phyloP scores from a whole-genome alignment of 1,140 invertebrate species.

The Drosophila rufa region DNA sequence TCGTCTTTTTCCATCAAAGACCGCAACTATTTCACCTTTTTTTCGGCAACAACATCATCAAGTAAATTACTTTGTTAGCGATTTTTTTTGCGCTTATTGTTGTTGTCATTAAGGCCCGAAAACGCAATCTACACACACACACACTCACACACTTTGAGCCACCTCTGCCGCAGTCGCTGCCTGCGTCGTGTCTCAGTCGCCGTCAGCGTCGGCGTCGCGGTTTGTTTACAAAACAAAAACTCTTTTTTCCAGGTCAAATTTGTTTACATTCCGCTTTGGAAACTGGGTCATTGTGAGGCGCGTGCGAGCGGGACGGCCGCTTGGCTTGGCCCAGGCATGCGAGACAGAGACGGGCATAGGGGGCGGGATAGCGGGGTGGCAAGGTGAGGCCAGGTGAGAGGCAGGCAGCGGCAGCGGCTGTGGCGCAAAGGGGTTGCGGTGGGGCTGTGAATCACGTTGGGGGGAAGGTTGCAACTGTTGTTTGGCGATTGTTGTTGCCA shows the following conservation, averaged over 20 bases:
- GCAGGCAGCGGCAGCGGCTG: background rate
- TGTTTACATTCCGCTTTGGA: conserved; percentile 82
- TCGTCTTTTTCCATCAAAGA: conserved; percentile 6
- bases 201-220: conserved; percentile 30
- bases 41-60: conserved; percentile 23
- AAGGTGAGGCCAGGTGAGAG: conserved; percentile 24
- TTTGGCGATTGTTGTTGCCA: conserved; percentile 22
- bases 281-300: conserved; percentile 79
- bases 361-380: conserved; percentile 10
- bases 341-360: conserved; percentile 17
- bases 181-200: conserved; percentile 44
- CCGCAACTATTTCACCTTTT: conserved; percentile 62
- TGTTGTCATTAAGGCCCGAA: conserved; percentile 59
- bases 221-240: conserved; percentile 82
- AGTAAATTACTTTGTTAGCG: conserved; percentile 66
- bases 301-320: conserved; percentile 53
- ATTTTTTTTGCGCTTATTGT: conserved; percentile 45
- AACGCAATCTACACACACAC: conserved; percentile 62
- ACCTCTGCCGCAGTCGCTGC: conserved; percentile 22
- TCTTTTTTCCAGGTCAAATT: conserved; percentile 82
- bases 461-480: conserved; percentile 26
- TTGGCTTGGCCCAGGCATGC: conserved; percentile 28
- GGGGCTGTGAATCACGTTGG: conserved; percentile 7
- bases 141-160: conserved; percentile 50
- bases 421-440: background rate